These are phyloP conservation scores for Lophius americanus DNA, from an alignment of 2,797 vertebrate genomes.

Conservation along the genomic window DNA sequence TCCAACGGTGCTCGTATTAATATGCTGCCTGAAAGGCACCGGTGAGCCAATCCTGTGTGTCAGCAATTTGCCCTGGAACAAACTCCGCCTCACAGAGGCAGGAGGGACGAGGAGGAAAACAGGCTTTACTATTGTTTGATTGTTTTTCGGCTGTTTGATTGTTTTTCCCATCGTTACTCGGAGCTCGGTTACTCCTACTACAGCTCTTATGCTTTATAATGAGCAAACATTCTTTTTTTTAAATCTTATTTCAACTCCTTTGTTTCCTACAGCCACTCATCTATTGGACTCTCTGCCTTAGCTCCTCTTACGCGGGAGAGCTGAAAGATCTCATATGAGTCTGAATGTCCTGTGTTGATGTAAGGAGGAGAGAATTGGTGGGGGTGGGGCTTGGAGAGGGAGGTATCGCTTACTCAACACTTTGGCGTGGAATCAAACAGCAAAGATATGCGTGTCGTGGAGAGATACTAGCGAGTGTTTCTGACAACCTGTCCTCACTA, in stretches of 20 bases:
- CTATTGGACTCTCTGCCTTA: constrained; percentile 40
- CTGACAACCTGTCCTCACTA: constrained; percentile 76
- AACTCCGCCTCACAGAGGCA: background rate
- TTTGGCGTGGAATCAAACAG: constrained; percentile 71
- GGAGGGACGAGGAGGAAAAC: constrained; percentile 16
- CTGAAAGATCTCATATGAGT: constrained; percentile 40
- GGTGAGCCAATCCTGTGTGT: constrained; percentile 51
- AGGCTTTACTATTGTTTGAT: constrained; percentile 42
- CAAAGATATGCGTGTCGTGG: constrained; percentile 50
- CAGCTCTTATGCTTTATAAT: constrained; percentile 22
- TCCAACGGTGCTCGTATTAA: constrained; percentile 70
- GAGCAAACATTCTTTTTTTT: constrained; percentile 29
- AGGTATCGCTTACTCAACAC: constrained; percentile 66
- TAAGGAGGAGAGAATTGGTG: constrained; percentile 41
- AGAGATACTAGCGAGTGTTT: constrained; percentile 68
- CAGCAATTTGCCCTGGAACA: constrained; percentile 57
- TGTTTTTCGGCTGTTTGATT: constrained; percentile 40
- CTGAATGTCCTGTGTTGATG: constrained; percentile 49
- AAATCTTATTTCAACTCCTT: background rate
- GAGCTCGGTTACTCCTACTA: too few species aligned
- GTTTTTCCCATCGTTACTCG: constrained; percentile 6
- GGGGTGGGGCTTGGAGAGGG: constrained; percentile 29
- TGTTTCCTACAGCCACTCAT: constrained; percentile 21
- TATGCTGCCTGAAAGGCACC: constrained; percentile 51
- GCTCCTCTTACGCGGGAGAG: constrained; percentile 39